Conservation (phyloP, 1,140 invertebrate species). For the Eriocheir sinensis region DNA sequence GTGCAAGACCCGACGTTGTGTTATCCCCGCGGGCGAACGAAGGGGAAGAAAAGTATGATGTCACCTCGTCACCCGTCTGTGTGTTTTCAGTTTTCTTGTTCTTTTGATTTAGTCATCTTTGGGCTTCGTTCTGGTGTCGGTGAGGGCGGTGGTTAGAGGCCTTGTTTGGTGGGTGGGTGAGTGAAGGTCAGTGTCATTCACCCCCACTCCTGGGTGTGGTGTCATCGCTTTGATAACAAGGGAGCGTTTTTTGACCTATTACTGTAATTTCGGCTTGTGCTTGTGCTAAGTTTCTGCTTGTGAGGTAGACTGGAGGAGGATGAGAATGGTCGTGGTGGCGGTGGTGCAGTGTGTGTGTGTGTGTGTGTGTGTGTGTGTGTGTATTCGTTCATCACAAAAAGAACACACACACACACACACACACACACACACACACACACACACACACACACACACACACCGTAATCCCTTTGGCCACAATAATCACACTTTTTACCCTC, state of each 20-base stretch:
- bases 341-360: background rate
- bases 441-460: too few species aligned
- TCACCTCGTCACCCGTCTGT: background rate
- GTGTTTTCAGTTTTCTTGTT: background rate
- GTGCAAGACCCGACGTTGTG: background rate
- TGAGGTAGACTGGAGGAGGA: background rate
- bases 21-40: background rate
- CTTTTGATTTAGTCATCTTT: background rate
- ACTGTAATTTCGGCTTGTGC: conserved; percentile 10
- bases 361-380: background rate
- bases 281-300: background rate
- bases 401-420: too few species aligned
- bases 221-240: conserved; percentile 12
- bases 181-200: background rate
- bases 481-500: too few species aligned
- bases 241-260: conserved; percentile 3
- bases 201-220: background rate
- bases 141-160: background rate
- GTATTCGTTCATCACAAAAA: background rate
- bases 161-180: background rate
- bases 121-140: background rate
- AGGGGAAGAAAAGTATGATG: background rate
- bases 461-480: too few species aligned
- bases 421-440: too few species aligned
- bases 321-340: background rate